These are phyloP conservation scores for Folsomia manolachei DNA, from an alignment of 2,888 invertebrate species.

Conservation along the genomic window DNA sequence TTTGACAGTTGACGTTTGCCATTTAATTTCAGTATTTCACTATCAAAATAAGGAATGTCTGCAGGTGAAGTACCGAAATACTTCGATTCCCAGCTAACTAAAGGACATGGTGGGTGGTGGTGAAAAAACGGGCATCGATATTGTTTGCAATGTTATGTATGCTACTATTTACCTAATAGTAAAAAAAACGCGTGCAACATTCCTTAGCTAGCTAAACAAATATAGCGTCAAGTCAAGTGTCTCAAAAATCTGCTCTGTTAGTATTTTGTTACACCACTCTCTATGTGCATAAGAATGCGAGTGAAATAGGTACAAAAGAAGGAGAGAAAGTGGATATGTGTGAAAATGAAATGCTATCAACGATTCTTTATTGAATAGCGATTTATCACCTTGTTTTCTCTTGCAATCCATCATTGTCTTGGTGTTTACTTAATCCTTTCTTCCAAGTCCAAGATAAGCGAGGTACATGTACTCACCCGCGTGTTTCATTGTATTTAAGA, in stretches of 20 bases:
- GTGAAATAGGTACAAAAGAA: not conserved
- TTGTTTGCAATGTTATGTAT: not conserved
- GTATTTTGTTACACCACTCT: not conserved
- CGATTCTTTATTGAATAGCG: constrained; percentile 49
- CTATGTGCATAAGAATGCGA: not conserved
- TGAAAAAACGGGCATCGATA: not conserved
- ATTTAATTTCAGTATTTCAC: constrained; percentile 8
- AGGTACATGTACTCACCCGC: not conserved
- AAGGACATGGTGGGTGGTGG: no score
- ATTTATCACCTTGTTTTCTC: constrained; percentile 50
- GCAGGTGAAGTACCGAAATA: not conserved
- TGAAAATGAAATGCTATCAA: constrained; percentile 47
- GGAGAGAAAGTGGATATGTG: constrained; percentile 13
- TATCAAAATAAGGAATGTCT: not conserved
- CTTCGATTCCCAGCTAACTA: no score
- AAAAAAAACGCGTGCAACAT: not conserved
- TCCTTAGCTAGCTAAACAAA: not conserved
- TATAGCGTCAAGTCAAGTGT: no score
- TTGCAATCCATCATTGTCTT: constrained; percentile 49
- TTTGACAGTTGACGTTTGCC: constrained; percentile 11
- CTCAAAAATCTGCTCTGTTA: no score
- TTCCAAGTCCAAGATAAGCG: constrained; percentile 32
- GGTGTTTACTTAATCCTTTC: constrained; percentile 49
- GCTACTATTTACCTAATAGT: not conserved
- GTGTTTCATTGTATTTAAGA: no score